Evolutionary conservation across 2,113 vertebrate genomes (phyloP).

Genomic region (Willisornis vidua): DNA sequence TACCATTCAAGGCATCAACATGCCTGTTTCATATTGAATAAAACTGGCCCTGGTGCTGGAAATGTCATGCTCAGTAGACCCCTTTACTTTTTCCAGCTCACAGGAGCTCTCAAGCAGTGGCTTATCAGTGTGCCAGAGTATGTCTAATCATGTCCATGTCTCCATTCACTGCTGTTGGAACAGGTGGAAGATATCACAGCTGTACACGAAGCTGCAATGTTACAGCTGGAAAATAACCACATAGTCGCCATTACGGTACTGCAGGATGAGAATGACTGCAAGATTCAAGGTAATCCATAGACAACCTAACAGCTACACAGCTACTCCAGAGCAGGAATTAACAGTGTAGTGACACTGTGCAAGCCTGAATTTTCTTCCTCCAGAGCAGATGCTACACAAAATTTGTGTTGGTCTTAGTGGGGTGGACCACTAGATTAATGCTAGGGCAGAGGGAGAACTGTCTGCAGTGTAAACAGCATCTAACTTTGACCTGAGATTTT

Average conservation of each 20-base stretch:
- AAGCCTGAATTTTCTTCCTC: background rate
- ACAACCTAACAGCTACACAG: background rate
- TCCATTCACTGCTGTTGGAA: background rate
- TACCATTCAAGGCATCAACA: background rate
- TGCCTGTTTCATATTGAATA: background rate
- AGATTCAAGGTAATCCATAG: constrained; percentile 83
- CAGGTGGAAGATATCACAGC: constrained; percentile 89
- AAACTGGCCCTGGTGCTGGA: background rate
- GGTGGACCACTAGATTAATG: background rate
- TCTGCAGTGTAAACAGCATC: background rate
- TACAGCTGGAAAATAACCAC: constrained; percentile 85
- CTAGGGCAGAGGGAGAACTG: background rate
- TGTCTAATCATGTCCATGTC: background rate
- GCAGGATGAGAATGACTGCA: constrained; percentile 86
- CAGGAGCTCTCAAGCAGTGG: background rate
- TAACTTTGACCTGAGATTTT: background rate
- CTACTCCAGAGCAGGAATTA: background rate
- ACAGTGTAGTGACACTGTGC: background rate
- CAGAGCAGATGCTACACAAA: background rate
- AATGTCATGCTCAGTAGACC: background rate
- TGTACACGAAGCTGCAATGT: constrained; percentile 79
- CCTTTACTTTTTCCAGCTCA: background rate
- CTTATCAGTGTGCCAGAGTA: background rate
- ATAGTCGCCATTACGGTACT: constrained; percentile 78
- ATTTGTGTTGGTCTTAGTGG: background rate